These are phyloP conservation scores for Nebria salina DNA, from an alignment of 2,888 invertebrate genomes.

Conservation along the genomic window DNA sequence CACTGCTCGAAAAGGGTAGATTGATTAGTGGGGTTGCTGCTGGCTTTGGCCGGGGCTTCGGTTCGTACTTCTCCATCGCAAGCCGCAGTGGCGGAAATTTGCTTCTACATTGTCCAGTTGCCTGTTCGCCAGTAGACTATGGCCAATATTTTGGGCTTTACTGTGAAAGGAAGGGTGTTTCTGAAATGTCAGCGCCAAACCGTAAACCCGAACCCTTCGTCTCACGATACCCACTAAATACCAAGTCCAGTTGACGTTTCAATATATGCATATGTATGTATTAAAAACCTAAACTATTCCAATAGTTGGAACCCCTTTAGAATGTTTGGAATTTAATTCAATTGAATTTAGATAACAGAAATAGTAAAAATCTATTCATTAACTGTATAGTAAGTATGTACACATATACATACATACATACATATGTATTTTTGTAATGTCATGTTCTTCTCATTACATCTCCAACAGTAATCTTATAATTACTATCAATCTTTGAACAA, in stretches of 20 bases:
- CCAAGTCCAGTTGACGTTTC: neutral
- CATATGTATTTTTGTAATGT: no score
- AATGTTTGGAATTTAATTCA: no score
- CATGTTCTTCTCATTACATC: no score
- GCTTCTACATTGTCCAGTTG: neutral
- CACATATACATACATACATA: no score
- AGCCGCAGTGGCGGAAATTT: neutral
- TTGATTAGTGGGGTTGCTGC: constrained; percentile 37
- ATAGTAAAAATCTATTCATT: no score
- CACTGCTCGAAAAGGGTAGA: constrained; percentile 30
- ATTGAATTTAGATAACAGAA: no score
- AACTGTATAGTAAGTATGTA: no score
- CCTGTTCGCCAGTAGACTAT: neutral
- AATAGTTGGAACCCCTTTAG: no score
- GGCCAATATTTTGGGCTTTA: neutral
- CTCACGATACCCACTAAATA: neutral
- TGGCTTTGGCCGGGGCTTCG: neutral
- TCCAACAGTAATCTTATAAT: no score
- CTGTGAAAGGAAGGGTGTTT: neutral
- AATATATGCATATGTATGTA: neutral
- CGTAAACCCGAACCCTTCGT: neutral
- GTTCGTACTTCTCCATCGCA: constrained; percentile 2
- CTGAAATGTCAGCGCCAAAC: neutral
- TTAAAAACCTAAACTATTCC: no score
- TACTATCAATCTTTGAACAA: no score